Evolutionary conservation across 2,797 vertebrate species (phyloP).

Genomic region (Galago senegalensis): DNA sequence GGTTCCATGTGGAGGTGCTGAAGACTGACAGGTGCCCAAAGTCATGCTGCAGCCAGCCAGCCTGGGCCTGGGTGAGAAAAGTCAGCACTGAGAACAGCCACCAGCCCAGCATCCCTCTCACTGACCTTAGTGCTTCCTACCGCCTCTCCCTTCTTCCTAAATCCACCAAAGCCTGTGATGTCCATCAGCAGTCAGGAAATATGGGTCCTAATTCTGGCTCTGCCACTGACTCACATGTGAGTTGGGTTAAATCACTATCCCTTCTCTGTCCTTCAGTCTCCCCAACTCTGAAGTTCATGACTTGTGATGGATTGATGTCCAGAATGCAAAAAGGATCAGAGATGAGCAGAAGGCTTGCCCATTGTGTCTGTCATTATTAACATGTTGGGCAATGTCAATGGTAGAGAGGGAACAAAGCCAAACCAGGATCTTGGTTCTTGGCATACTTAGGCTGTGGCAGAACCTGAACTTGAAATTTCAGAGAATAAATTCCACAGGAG

Average conservation of each 20-base stretch:
- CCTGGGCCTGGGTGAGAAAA: slow-evolving; percentile 88
- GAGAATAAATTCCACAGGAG: not conserved
- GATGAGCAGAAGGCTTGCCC: not conserved
- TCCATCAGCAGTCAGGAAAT: not conserved
- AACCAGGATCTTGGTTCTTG: slow-evolving; percentile 70
- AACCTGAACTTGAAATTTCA: slow-evolving; percentile 38
- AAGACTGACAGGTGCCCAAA: slow-evolving; percentile 93
- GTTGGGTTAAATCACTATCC: not conserved
- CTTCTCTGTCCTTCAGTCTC: not conserved
- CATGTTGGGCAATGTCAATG: not conserved
- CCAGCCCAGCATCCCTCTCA: not conserved
- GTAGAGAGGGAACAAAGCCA: slow-evolving; percentile 61
- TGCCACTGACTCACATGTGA: not conserved
- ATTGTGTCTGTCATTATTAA: not conserved
- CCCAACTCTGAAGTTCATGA: not conserved
- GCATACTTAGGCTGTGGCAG: not conserved
- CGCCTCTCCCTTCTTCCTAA: not conserved
- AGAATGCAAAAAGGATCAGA: not conserved
- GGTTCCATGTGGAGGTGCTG: slow-evolving; percentile 90
- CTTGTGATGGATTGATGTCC: not conserved
- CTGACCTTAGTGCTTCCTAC: not conserved
- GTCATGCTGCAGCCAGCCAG: slow-evolving; percentile 93
- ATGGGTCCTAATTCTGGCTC: not conserved
- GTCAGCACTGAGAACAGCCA: not conserved
- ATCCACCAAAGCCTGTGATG: not conserved